Percentiles rank a stretch among this genome's conserved stretches.
These are phyloP conservation scores for Ursus arctos DNA, from an alignment of 2,113 vertebrate genomes.

Conservation along the genomic window DNA sequence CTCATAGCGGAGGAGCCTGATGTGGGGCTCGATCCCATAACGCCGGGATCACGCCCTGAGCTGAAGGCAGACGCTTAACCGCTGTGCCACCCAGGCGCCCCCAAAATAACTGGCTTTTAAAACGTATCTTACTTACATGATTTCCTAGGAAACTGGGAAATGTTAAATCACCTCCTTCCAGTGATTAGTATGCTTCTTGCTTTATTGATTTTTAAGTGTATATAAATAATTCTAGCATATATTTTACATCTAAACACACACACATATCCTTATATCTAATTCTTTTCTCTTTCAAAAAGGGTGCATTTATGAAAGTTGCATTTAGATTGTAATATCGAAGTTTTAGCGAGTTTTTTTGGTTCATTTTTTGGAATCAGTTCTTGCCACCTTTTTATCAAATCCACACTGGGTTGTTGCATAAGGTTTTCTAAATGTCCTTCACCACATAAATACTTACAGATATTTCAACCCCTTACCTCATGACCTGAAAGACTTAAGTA, in stretches of 20 bases:
- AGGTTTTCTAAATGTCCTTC: conserved; percentile 31
- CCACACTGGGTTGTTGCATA: not conserved
- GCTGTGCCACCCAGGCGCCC: too few relatives aligned
- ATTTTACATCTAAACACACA: not conserved
- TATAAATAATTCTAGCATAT: not conserved
- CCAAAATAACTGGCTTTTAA: not conserved
- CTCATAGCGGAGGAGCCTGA: too few relatives aligned
- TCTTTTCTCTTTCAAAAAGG: not conserved
- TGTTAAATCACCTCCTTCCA: not conserved
- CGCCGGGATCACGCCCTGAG: too few relatives aligned
- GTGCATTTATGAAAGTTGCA: not conserved
- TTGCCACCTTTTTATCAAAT: conserved; percentile 3
- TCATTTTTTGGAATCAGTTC: conserved; percentile 39
- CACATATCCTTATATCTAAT: too few relatives aligned
- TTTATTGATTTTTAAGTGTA: not conserved
- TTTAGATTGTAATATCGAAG: not conserved
- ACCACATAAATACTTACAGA: conserved; percentile 40
- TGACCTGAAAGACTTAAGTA: not conserved
- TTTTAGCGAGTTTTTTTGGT: not conserved
- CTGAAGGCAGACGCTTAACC: too few relatives aligned
- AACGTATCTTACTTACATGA: not conserved
- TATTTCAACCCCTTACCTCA: not conserved
- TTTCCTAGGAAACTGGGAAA: not conserved
- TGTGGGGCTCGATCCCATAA: too few relatives aligned
- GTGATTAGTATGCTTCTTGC: not conserved